Evolutionary conservation across 2,113 vertebrate genomes (phyloP).

Genomic region (Phalacrocorax carbo): DNA sequence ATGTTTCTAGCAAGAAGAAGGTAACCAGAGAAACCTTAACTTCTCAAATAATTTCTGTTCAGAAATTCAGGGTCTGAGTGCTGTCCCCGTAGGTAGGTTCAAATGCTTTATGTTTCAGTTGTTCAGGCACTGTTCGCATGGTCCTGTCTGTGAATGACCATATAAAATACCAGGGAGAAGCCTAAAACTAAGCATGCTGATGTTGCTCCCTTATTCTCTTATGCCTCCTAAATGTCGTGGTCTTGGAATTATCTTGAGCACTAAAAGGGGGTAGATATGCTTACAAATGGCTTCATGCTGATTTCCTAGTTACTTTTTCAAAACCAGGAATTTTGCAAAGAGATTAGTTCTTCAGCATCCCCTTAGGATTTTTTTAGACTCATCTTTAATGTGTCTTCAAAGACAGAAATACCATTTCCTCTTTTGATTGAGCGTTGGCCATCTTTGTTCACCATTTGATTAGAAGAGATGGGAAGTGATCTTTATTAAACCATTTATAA

Average conservation of each 20-base stretch:
- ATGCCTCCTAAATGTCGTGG: background rate
- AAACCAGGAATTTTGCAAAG: background rate
- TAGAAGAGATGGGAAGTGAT: background rate
- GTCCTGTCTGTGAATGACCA: background rate
- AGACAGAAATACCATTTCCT: background rate
- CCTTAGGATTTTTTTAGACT: background rate
- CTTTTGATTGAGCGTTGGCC: background rate
- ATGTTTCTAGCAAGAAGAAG: background rate
- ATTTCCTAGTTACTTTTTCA: background rate
- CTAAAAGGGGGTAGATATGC: background rate
- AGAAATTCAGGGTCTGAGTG: background rate
- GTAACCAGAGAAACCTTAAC: background rate
- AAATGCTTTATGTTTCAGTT: background rate
- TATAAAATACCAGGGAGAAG: background rate
- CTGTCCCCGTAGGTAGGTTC: background rate
- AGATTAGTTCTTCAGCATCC: background rate
- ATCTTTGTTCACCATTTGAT: background rate
- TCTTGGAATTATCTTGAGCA: background rate
- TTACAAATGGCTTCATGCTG: background rate
- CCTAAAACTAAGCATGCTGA: background rate
- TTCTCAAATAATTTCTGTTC: background rate
- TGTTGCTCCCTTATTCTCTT: background rate
- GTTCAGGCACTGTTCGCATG: background rate
- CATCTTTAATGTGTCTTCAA: background rate
- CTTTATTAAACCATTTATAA: background rate